Evolutionary conservation across 37 sponge, comb jelly and placozoan species (phyloP).

Genomic region (Diacarnus erythraeanus): DNA sequence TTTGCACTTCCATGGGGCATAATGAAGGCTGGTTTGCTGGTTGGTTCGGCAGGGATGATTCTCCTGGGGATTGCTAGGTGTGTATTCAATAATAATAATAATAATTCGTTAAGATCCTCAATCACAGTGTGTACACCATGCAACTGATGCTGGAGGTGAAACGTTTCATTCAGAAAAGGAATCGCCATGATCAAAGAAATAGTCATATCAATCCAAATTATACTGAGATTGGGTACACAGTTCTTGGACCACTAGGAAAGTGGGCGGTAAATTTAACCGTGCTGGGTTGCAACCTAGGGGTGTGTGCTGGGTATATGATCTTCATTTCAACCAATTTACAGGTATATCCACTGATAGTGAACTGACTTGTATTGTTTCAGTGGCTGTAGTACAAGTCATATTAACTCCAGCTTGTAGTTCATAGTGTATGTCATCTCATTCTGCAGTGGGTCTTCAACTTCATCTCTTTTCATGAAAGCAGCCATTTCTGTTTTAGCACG

Average conservation of each 20-base stretch:
- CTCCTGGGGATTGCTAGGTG: constrained; percentile 71
- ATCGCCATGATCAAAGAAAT: constrained; percentile 23
- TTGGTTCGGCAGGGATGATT: constrained; percentile 64
- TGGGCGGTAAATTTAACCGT: constrained; percentile 75
- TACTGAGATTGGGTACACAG: constrained; percentile 52
- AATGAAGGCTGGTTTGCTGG: constrained; percentile 53
- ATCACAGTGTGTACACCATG: constrained; percentile 79
- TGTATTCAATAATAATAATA: background rate
- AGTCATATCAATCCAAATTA: constrained; percentile 58
- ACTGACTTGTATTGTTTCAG: too few relatives aligned
- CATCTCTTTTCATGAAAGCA: background rate
- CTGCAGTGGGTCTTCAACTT: constrained; percentile 69
- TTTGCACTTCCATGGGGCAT: constrained; percentile 83
- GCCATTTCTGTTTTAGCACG: constrained; percentile 28
- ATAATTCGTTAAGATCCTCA: background rate
- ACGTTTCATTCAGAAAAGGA: background rate
- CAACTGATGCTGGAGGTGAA: constrained; percentile 74
- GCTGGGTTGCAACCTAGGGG: constrained; percentile 74
- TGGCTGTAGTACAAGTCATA: background rate
- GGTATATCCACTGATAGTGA: constrained; percentile 11
- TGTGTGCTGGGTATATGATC: constrained; percentile 84
- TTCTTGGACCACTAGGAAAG: constrained; percentile 56
- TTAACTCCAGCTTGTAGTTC: too few relatives aligned
- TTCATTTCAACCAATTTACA: constrained; percentile 67
- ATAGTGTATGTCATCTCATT: too few relatives aligned